Base-by-base conservation (phyloP, 1,140 invertebrate species). In the Glossosoma conforme region DNA sequence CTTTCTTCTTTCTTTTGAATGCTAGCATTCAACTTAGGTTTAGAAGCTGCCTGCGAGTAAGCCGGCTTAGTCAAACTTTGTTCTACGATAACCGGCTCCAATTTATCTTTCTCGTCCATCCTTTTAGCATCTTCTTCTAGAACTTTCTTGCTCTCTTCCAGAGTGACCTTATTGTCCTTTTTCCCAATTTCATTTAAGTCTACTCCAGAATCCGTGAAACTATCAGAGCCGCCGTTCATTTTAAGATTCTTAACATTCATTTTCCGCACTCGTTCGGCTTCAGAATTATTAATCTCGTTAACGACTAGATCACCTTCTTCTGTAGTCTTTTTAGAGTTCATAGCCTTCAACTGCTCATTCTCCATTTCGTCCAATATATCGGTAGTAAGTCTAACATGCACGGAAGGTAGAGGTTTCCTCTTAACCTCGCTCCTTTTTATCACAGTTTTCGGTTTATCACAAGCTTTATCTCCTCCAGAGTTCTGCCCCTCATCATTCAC, bases 21-120 rank as follows among this genome's bases (percentile, higher is more conserved):
- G n/a, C n/a, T n/a, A n/a, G n/a, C n/a, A n/a, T n/a, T n/a, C 35
- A 62, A 48, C 66, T 77, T 78, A 3, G 75, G 69, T 65, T 73
- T 76, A 28, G 69, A 71, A 49, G 69, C 70, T 33, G 73, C 67
- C 64, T 76, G 66, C 17, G 69, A 70, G 59, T 74, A 75, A 17
- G 72, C 70, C n/a, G 71, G 67, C 55, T 67, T 65, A 33, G 61
- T 50, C 44, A 58, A 13, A 56, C 50, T 32, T 28, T 17, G 22
- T 36, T 19, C 25, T 19, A 20, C 24, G 10, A 18, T 28, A 18
- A 35, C 36, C 18, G n/a, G 18, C 19, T 42, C 33, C 10, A 42
- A 18, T 18, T 38, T 44, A 11, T 52, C 50, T 28, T 60, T 61
- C 37, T 21, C 42, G 11, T 44, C 37, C 20, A 2, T 28, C 2